Conservation (phyloP, 2,888 invertebrate species). For the Pseudanteris insignis region DNA sequence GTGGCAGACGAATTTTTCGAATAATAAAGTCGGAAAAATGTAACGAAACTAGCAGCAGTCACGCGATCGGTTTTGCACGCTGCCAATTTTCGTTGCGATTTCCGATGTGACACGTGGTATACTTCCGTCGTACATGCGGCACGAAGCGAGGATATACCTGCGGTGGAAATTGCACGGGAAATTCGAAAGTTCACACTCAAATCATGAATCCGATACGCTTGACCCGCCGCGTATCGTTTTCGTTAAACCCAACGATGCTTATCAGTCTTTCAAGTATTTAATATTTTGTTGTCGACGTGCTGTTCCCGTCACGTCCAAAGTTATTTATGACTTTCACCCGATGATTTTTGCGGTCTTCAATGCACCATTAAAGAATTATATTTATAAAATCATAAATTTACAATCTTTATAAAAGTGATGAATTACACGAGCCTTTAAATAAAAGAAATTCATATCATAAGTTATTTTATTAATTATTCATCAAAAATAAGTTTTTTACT, state of each 20-base stretch:
- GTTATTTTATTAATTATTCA: no score
- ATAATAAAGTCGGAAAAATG: slow-evolving; percentile 32
- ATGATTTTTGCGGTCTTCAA: not conserved
- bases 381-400: no score
- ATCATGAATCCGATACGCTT: slow-evolving; percentile 54
- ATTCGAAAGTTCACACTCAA: slow-evolving; percentile 61
- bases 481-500: no score
- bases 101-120: slow-evolving; percentile 53
- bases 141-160: slow-evolving; percentile 52
- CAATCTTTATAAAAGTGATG: no score
- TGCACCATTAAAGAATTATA: not conserved
- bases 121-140: slow-evolving; percentile 55
- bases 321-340: slow-evolving; percentile 1
- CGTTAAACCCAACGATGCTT: slow-evolving; percentile 27
- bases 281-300: slow-evolving; percentile 26
- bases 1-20: slow-evolving; percentile 21
- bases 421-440: no score
- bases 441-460: no score
- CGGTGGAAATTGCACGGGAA: slow-evolving; percentile 64
- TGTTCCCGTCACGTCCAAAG: not conserved
- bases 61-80: slow-evolving; percentile 44
- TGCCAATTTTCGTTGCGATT: slow-evolving; percentile 60
- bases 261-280: slow-evolving; percentile 28
- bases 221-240: slow-evolving; percentile 41
- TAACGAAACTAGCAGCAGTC: slow-evolving; percentile 25